Conservation (phyloP, 2,113 vertebrate species). For the Hystrix brachyura region DNA sequence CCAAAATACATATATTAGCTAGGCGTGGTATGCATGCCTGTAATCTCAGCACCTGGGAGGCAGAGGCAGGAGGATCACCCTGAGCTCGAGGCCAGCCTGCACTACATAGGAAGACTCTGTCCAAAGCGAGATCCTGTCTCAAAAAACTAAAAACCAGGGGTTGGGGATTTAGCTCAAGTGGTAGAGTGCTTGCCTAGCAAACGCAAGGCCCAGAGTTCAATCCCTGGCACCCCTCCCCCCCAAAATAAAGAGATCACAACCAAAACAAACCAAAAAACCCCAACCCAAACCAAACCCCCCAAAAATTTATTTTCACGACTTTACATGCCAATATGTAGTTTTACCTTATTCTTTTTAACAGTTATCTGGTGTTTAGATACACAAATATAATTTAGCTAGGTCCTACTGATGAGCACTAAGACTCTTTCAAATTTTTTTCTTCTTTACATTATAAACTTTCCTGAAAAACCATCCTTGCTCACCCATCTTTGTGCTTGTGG, state of each 20-base stretch:
- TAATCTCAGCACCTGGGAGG: neutral
- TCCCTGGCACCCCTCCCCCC: no score
- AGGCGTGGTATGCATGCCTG: neutral
- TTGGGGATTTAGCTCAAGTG: no score
- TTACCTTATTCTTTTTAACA: slow-evolving; percentile 28
- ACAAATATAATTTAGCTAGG: slow-evolving; percentile 4
- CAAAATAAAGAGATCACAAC: no score
- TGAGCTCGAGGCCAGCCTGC: neutral
- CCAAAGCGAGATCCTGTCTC: neutral
- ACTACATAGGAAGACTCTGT: no score
- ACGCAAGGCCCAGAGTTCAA: no score
- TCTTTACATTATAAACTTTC: neutral
- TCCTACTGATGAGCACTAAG: neutral
- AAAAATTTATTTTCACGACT: neutral
- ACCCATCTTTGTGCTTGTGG: neutral
- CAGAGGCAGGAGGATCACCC: neutral
- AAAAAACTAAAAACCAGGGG: neutral
- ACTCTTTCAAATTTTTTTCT: neutral
- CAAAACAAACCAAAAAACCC: neutral
- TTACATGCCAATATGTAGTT: slow-evolving; percentile 22
- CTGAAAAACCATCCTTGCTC: slow-evolving; percentile 7
- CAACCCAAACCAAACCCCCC: neutral
- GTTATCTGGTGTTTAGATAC: neutral
- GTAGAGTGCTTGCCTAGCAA: no score
- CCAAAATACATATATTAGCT: neutral